phyloP scores from a whole-genome alignment of 1,140 invertebrate genomes.

The Zaprionus nigranus region DNA sequence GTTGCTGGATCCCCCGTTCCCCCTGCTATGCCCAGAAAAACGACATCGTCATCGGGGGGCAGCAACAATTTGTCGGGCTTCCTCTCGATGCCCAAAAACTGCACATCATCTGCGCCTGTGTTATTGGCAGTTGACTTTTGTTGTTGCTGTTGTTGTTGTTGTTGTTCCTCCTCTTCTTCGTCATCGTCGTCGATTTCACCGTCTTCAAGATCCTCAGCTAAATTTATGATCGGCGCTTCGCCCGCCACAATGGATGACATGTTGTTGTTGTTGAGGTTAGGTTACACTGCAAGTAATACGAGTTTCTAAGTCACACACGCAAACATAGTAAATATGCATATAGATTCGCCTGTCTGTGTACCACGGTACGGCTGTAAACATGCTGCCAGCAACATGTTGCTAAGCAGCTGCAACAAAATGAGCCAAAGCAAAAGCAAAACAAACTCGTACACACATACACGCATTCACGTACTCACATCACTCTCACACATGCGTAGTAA shows the following conservation, averaged over 20 bases:
- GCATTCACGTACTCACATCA: background rate
- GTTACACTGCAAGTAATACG: conserved; percentile 24
- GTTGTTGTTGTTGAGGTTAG: conserved; percentile 1
- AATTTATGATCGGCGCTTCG: conserved; percentile 54
- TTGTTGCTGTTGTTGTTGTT: conserved; percentile 6
- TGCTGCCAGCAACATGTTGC: conserved; percentile 30
- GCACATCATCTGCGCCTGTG: conserved; percentile 45
- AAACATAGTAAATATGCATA: conserved; percentile 23
- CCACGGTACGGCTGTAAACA: conserved; percentile 14
- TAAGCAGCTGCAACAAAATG: background rate
- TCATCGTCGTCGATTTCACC: conserved; percentile 87
- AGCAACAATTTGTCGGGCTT: conserved; percentile 27
- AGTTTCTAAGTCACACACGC: background rate
- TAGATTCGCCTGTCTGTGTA: conserved; percentile 26
- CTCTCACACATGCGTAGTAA: conserved; percentile 9
- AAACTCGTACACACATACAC: conserved; percentile 12
- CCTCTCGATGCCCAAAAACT: conserved; percentile 56
- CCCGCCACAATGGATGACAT: conserved; percentile 49
- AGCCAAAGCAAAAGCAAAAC: conserved; percentile 8
- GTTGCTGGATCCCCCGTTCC: background rate
- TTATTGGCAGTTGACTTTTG: conserved; percentile 14
- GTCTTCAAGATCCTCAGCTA: conserved; percentile 86
- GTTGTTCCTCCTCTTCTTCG: conserved; percentile 82
- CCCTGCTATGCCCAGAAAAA: conserved; percentile 39
- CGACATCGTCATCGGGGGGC: conserved; percentile 53